These are phyloP conservation scores for Plutomurus gul DNA, from an alignment of 1,140 invertebrate species.

Conservation along the genomic window DNA sequence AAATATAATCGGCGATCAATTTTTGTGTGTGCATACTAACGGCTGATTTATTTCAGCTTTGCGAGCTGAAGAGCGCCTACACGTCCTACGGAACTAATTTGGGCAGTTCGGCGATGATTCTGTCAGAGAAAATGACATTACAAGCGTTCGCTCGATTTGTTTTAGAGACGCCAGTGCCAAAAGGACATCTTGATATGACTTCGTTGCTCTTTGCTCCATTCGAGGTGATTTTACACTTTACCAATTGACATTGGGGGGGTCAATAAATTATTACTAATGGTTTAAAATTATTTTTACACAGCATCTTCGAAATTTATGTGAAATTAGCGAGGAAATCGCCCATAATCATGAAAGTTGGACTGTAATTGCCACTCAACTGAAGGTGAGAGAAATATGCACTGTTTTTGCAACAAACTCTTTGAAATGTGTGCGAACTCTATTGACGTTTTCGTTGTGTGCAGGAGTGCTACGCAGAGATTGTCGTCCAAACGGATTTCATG, in stretches of 20 bases:
- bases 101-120: slow-evolving; percentile 42
- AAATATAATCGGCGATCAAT: too few species aligned
- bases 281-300: background rate
- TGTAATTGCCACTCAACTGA: slow-evolving; percentile 31
- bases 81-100: slow-evolving; percentile 38
- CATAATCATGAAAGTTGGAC: slow-evolving; percentile 47
- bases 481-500: slow-evolving; percentile 51
- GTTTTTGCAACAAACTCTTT: background rate
- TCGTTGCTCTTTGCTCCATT: slow-evolving; percentile 51
- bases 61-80: slow-evolving; percentile 44
- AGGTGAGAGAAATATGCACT: slow-evolving; percentile 14
- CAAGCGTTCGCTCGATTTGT: slow-evolving; percentile 51
- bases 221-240: slow-evolving; percentile 29
- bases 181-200: slow-evolving; percentile 53
- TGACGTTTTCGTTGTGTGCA: background rate
- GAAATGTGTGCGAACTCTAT: background rate
- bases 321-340: slow-evolving; percentile 51
- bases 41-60: slow-evolving; percentile 42
- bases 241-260: background rate
- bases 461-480: slow-evolving; percentile 52
- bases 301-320: slow-evolving; percentile 52
- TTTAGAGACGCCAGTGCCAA: slow-evolving; percentile 51
- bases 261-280: background rate
- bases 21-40: too few species aligned
- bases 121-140: slow-evolving; percentile 50